Evolutionary conservation across 2,113 vertebrate genomes (phyloP), one percentile per base, ranked within the genome.

Genomic region (Seriola quinqueradiata): DNA sequence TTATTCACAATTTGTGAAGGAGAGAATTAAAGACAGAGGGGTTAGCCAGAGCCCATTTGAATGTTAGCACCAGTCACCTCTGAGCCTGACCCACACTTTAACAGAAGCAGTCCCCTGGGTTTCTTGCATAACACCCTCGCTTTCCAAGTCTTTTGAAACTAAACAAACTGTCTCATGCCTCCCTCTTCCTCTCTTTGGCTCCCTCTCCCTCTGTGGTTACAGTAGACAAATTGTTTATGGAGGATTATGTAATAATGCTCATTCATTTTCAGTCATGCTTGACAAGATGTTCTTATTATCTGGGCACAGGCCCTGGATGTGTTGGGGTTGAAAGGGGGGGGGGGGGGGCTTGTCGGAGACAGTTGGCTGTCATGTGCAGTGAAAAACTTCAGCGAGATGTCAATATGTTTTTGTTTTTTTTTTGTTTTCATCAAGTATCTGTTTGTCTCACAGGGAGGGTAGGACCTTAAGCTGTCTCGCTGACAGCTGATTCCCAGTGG

Each of bases 191-290:
- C 50, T 36, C 70, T 23, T 21, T 55, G 50, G 44, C 76, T 64
- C 46, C 12, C 61, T 78, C 72, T 48, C 64, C 75, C 72, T 81
- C 71, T 70, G 67, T 23, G 50, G 75, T 74, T 85, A 90, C 89
- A 79, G 74, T 82, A 66, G 55, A 75, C 77, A 90, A 78, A 87
- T 90, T 92, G 87, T 90, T 89, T 78, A 76, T 85, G 75, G 79
- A 82, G 79, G 72, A 85, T 93, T 93, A 92, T 90, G 89, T 84
- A 92, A 92, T 90, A n/a, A 79, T 58, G 73, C 69, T 81, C 85
- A 89, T 90, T 92, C 81, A 90, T 78, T 85, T 67, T 70, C 84
- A 87, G 76, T 69, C 84, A 90, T 19, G 83, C 87, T 77, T 88
- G 76, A 93, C 66, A 66, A 70, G 70, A 75, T 78, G 79, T 68